Base-by-base conservation (phyloP, 2,888 invertebrate species). In the Eucriotettix oculatus region DNA sequence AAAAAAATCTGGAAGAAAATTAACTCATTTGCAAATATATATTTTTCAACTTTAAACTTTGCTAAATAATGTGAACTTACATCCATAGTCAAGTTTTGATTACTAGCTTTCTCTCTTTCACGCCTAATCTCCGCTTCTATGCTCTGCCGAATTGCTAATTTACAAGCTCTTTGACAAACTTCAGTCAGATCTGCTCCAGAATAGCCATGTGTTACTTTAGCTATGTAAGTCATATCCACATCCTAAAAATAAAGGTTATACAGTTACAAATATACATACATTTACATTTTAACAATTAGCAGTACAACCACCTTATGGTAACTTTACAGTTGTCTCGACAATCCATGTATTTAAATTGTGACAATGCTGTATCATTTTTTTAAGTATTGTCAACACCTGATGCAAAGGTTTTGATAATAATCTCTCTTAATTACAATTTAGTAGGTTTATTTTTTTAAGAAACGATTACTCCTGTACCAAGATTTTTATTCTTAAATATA, bases 121-220 rank as follows among this genome's bases (percentile, higher is more conserved):
- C 90, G 82, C 54, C 85, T 80, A 66, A 99, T 92, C 76, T 99
- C 99, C 1, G 88, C 84, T 77, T 99, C 98, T 73, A 99, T 99
- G 69, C 91, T 89, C 74, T 99, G 96, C 59, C 99, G 84, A 77
- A 99, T 99, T 67, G 98, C 99, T 69, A 98, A 80, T 77, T 99
- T 99, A 76, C 98, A 98, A 52, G 99, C 98, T 66, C 99, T 85
- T 77, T 99, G 99, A 76, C 99, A 99, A 71, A 99, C 94, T 81
- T 99, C 99, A 12, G 98, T 99, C 73, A 99, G 78, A 75, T 99
- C 99, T 64, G 99, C 99, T 64, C 99, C 99, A 61, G 96, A 96
- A 79, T 98, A 99, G 29, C 97, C 96, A 71, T 93, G 89, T 52
- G 95, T 93, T 59, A 77, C 76, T 78, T 90, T 90, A 63, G 90